These are phyloP conservation scores for Poecilobothrus nobilitatus DNA, from an alignment of 2,888 invertebrate genomes.

Conservation along the genomic window DNA sequence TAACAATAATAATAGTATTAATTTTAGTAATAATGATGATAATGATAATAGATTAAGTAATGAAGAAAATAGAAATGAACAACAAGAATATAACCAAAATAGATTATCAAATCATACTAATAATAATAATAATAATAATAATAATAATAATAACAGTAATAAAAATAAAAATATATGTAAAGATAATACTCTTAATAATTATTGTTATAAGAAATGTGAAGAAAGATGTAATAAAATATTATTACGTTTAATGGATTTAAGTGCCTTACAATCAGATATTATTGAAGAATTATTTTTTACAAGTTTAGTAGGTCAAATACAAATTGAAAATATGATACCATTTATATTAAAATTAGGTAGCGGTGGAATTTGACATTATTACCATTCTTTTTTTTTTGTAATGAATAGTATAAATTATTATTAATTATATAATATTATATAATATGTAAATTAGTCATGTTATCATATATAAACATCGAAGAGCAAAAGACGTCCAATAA, in stretches of 20 bases:
- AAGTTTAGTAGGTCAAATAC: conserved; percentile 82
- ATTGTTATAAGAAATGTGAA: conserved; percentile 27
- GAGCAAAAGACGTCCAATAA: too few relatives aligned
- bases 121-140: too few relatives aligned
- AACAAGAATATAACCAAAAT: too few relatives aligned
- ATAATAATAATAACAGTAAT: conserved; percentile 2
- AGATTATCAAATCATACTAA: too few relatives aligned
- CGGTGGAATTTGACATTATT: conserved; percentile 21
- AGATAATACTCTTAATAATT: not conserved
- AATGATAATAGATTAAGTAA: too few relatives aligned
- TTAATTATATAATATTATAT: too few relatives aligned
- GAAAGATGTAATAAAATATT: conserved; percentile 49
- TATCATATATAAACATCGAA: too few relatives aligned
- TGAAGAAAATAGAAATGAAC: too few relatives aligned
- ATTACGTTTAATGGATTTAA: conserved; percentile 58
- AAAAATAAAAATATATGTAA: not conserved
- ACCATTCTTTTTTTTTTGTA: too few relatives aligned
- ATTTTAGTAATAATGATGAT: too few relatives aligned
- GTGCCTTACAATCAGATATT: conserved; percentile 63
- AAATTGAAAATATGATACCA: conserved; percentile 92
- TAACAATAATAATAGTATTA: not conserved
- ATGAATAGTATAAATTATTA: too few relatives aligned
- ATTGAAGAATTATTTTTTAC: conserved; percentile 90
- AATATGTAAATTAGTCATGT: too few relatives aligned
- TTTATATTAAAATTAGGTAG: conserved; percentile 61